Base-by-base conservation (phyloP, 2,797 vertebrate genomes). In the Lithobates sylvaticus region DNA sequence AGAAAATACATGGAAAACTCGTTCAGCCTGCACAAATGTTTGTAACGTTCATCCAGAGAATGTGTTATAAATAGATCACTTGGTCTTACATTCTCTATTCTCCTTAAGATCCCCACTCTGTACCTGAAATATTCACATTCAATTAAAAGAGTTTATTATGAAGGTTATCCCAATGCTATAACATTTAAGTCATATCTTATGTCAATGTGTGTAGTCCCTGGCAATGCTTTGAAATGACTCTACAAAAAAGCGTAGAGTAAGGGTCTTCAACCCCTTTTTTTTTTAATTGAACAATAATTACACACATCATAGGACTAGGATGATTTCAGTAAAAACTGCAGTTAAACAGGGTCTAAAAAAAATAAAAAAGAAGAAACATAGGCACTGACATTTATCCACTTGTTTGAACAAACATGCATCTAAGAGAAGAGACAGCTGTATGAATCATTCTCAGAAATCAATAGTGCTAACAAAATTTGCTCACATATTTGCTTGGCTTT, bases 381-480 rank as follows among this genome's bases (percentile, higher is more conserved):
- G 27, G 68, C 72, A 87, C 86, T 86, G 80, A 95, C 94, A 95
- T 91, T 92, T 94, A 92, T 94, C 65, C 26, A 67, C n/a, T 26
- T 96, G 96, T 95, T 95, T 91, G 89, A 95, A 92, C 90, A 90
- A 91, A 89, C 87, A 93, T 93, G 92, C 88, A 93, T 90, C 91
- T 88, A 82, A 92, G 89, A 89, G 95, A 70, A 92, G 89, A 92
- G 91, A 93, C 93, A 94, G 94, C 91, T 93, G 89, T 93, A 96
- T 97, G 94, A 96, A 96, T 96, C 94, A 96, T 90, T 91, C 89
- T 70, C 0, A 78, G 92, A 93, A 93, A 94, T 95, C 93, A 91
- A 91, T 89, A 91, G 89, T 90, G 91, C 89, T 89, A 91, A 93
- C 91, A 93, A 91, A 94, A 94, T 90, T 91, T 82, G 78, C 90